phyloP scores from a whole-genome alignment of 2,888 invertebrate genomes.

The Silvanus unidentatus region DNA sequence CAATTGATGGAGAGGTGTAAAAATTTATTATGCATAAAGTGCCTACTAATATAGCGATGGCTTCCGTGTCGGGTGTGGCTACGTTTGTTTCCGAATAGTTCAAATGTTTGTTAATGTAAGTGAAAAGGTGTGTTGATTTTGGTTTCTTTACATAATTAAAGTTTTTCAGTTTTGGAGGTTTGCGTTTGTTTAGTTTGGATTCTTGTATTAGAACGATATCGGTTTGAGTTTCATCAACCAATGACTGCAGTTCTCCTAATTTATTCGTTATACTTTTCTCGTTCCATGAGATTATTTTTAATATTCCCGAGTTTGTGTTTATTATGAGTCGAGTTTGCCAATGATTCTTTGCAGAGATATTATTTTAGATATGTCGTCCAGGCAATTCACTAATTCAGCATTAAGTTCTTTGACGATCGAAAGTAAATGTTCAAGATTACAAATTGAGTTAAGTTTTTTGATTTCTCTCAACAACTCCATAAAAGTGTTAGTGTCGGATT shows the following conservation, averaged over 20 bases:
- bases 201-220: constrained; percentile 5
- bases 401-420: constrained; percentile 3
- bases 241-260: constrained; percentile 5
- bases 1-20: constrained; percentile 1
- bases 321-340: not conserved
- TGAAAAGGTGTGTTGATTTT: not conserved
- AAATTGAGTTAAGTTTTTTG: not conserved
- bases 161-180: constrained; percentile 4
- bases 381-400: not conserved
- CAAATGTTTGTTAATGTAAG: not conserved
- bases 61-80: not conserved
- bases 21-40: not conserved
- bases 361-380: no score
- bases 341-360: not conserved
- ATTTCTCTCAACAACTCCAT: no score
- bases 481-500: no score
- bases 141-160: constrained; percentile 5
- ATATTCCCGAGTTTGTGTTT: not conserved
- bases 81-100: not conserved
- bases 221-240: not conserved
- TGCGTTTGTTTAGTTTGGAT: not conserved
- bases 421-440: not conserved
- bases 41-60: not conserved
- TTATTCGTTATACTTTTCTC: constrained; percentile 2
- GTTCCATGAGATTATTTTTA: constrained; percentile 5